These are phyloP conservation scores for Poeciliopsis gracilis DNA, from an alignment of 2,797 vertebrate species.

Conservation along the genomic window DNA sequence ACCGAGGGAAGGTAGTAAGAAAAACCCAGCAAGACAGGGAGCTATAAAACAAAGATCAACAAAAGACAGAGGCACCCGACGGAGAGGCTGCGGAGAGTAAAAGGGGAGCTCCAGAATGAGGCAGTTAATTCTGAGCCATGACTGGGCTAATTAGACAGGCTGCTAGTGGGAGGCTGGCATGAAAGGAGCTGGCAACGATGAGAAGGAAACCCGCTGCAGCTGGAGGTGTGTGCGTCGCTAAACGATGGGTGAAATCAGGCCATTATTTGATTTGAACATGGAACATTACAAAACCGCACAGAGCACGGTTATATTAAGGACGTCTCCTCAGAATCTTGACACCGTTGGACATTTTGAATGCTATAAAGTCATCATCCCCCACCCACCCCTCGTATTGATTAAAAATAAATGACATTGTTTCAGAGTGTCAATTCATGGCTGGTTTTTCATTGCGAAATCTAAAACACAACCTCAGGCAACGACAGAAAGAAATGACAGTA, in stretches of 20 bases:
- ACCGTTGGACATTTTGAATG: slow-evolving; percentile 5
- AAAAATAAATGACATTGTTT: slow-evolving; percentile 31
- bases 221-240: slow-evolving; percentile 41
- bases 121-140: slow-evolving; percentile 59
- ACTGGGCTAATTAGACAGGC: slow-evolving; percentile 71
- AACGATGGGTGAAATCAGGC: slow-evolving; percentile 45
- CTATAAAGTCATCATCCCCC: background rate
- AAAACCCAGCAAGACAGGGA: slow-evolving; percentile 24
- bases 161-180: slow-evolving; percentile 65
- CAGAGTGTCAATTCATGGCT: slow-evolving; percentile 30
- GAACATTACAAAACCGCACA: slow-evolving; percentile 6
- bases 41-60: slow-evolving; percentile 51
- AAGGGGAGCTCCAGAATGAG: slow-evolving; percentile 45
- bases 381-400: background rate
- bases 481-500: slow-evolving; percentile 27
- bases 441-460: slow-evolving; percentile 36
- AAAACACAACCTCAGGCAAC: slow-evolving; percentile 37
- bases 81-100: slow-evolving; percentile 38
- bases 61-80: slow-evolving; percentile 30
- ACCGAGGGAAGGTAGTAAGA: slow-evolving; percentile 18
- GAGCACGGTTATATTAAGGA: background rate
- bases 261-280: slow-evolving; percentile 36
- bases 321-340: slow-evolving; percentile 4
- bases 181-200: slow-evolving; percentile 58
- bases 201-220: slow-evolving; percentile 47